phyloP scores from a whole-genome alignment of 1,140 invertebrate species.

The Ridgeia piscesae region DNA sequence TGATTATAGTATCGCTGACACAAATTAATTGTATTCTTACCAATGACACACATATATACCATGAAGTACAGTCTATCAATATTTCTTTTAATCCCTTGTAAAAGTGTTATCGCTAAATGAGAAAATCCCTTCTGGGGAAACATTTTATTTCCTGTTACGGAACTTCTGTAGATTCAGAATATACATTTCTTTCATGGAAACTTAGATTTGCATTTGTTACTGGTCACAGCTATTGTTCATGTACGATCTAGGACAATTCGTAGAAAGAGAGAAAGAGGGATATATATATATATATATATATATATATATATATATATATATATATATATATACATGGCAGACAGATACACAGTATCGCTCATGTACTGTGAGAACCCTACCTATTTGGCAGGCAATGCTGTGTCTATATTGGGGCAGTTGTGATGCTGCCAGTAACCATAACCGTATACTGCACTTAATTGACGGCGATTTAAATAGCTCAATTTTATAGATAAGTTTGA shows the following conservation, averaged over 20 bases:
- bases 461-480: background rate
- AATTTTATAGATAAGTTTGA: background rate
- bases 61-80: background rate
- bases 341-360: background rate
- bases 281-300: no score
- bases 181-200: no score
- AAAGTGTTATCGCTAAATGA: background rate
- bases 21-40: background rate
- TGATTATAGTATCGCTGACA: background rate
- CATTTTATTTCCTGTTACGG: no score
- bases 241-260: no score
- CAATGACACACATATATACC: background rate
- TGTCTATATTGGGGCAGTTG: background rate
- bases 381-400: background rate
- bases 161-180: no score
- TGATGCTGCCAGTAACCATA: background rate
- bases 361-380: background rate
- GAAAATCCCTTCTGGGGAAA: no score
- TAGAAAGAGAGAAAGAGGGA: no score
- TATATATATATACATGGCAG: no score
- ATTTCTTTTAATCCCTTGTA: background rate
- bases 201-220: no score
- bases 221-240: no score
- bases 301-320: no score
- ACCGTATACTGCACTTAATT: background rate